phyloP scores from a whole-genome alignment of 2,113 vertebrate genomes.

The Chloroceryle aenea region DNA sequence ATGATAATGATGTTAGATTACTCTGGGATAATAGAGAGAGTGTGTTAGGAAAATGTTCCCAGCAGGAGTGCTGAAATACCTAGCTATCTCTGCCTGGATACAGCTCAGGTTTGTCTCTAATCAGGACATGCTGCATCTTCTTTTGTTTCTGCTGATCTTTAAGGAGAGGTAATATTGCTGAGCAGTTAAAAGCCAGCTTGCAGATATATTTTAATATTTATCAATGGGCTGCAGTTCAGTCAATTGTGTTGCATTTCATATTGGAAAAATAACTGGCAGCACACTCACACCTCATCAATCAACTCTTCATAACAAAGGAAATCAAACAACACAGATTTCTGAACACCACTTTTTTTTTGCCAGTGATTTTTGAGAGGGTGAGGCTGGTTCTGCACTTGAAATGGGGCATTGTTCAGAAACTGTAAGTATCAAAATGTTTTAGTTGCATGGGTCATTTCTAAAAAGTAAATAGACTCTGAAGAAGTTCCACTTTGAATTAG shows the following conservation, averaged over 20 bases:
- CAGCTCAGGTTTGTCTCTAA: neutral
- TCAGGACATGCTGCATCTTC: neutral
- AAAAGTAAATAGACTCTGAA: neutral
- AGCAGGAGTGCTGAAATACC: neutral
- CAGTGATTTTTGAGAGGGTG: neutral
- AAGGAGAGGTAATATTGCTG: neutral
- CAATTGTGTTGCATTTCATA: neutral
- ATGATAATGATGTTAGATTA: neutral
- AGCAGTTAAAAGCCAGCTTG: neutral
- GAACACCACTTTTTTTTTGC: neutral
- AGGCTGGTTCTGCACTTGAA: neutral
- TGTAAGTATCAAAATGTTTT: neutral
- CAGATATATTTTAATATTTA: neutral
- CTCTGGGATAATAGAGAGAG: neutral
- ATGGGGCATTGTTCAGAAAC: neutral
- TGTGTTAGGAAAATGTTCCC: neutral
- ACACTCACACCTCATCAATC: fast-evolving
- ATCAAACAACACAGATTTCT: neutral
- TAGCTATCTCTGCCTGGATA: neutral
- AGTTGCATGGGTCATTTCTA: neutral
- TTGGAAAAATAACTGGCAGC: neutral
- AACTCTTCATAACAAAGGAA: neutral
- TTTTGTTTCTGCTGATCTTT: slow-evolving; percentile 1
- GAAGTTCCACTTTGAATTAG: neutral
- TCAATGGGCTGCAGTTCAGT: neutral